These are phyloP conservation scores for Ectemnius cavifrons DNA, from an alignment of 2,888 invertebrate genomes.

Conservation along the genomic window DNA sequence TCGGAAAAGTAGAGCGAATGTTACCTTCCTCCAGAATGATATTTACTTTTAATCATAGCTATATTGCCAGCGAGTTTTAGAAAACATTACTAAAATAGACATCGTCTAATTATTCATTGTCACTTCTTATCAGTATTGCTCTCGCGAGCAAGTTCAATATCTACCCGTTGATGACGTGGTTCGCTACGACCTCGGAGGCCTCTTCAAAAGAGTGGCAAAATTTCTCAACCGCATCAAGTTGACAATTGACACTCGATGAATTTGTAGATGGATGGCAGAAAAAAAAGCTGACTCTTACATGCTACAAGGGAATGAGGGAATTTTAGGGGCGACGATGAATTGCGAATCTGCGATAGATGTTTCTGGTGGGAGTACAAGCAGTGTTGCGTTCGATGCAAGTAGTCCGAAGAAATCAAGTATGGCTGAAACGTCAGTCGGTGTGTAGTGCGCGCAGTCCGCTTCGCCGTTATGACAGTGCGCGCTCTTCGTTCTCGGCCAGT, in stretches of 20 bases:
- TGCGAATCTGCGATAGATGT: background rate
- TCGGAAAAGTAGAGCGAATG: no score
- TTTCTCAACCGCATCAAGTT: slow-evolving; percentile 19
- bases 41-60: no score
- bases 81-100: no score
- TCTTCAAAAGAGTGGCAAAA: slow-evolving; percentile 17
- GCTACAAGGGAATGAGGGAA: background rate
- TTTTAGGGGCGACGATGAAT: background rate
- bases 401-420: slow-evolving; percentile 45
- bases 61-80: no score
- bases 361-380: background rate
- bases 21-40: no score
- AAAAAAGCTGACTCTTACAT: no score
- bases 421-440: slow-evolving; percentile 56
- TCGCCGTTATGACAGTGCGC: slow-evolving; percentile 15
- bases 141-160: background rate
- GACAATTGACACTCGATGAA: slow-evolving; percentile 26
- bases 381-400: slow-evolving; percentile 33
- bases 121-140: no score
- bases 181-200: background rate
- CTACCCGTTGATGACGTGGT: slow-evolving; percentile 4
- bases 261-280: no score
- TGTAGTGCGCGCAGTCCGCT: slow-evolving; percentile 31
- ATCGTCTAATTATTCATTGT: no score
- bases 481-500: slow-evolving; percentile 21